phyloP scores from a whole-genome alignment of 2,888 invertebrate genomes.

The Allygus modestus region DNA sequence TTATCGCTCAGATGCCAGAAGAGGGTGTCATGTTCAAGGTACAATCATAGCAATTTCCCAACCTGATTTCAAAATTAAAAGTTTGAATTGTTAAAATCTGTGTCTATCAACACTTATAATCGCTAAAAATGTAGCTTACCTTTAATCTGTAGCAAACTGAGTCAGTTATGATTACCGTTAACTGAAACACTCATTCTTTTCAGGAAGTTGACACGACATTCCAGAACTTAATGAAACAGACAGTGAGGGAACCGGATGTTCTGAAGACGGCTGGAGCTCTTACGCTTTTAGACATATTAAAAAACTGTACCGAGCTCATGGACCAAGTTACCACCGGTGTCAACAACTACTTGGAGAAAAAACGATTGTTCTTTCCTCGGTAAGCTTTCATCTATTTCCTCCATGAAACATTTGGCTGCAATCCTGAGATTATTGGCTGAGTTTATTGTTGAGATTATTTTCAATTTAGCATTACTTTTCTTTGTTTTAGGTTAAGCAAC shows the following conservation, averaged over 20 bases:
- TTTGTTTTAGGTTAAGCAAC: too few relatives aligned
- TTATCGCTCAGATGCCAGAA: conserved; percentile 90
- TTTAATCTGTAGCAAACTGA: too few relatives aligned
- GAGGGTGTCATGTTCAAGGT: conserved; percentile 86
- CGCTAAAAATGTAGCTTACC: too few relatives aligned
- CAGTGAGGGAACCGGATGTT: conserved; percentile 81
- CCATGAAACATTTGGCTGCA: neutral
- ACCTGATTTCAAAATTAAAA: conserved; percentile 8
- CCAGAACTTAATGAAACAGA: conserved; percentile 81
- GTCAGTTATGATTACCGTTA: too few relatives aligned
- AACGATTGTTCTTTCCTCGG: conserved; percentile 87
- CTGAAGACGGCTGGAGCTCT: conserved; percentile 81
- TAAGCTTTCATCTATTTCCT: conserved; percentile 67
- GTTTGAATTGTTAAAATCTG: neutral
- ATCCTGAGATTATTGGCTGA: too few relatives aligned
- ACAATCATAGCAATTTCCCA: too few relatives aligned
- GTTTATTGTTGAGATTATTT: too few relatives aligned
- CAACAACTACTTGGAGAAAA: conserved; percentile 89
- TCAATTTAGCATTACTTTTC: too few relatives aligned
- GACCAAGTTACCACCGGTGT: conserved; percentile 91
- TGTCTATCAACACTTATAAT: too few relatives aligned
- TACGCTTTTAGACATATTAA: conserved; percentile 84
- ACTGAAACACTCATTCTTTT: too few relatives aligned
- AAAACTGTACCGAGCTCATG: conserved; percentile 80
- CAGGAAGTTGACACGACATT: conserved; percentile 83